These are phyloP conservation scores for Halcyon smyrnensis DNA, from an alignment of 2,797 vertebrate species.

Conservation along the genomic window DNA sequence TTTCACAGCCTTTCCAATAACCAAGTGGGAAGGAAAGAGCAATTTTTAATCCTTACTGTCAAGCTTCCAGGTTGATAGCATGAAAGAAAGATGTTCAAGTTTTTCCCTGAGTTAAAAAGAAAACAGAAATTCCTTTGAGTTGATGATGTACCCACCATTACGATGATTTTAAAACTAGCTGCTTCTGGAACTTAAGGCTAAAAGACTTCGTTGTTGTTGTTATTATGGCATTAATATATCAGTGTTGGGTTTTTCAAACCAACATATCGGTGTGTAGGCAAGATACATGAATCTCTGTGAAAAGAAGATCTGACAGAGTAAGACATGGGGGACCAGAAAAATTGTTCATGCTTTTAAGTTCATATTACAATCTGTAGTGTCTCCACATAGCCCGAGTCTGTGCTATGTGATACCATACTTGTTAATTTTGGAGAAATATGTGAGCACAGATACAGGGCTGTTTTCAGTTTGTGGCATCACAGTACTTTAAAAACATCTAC, in stretches of 20 bases:
- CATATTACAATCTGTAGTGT: background rate
- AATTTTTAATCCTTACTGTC: slow-evolving; percentile 86
- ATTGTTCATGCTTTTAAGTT: background rate
- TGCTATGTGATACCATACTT: background rate
- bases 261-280: background rate
- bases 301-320: background rate
- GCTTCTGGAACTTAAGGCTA: slow-evolving; percentile 26
- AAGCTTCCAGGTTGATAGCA: slow-evolving; percentile 77
- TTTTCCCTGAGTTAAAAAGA: slow-evolving; percentile 71
- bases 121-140: slow-evolving; percentile 71
- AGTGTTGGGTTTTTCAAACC: slow-evolving; percentile 4
- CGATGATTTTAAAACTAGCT: slow-evolving; percentile 55
- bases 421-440: background rate
- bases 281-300: background rate
- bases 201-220: background rate
- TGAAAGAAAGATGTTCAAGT: slow-evolving; percentile 79
- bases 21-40: slow-evolving; percentile 78
- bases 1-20: slow-evolving; percentile 84
- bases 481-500: background rate
- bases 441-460: background rate
- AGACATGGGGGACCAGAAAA: background rate
- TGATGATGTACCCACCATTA: slow-evolving; percentile 32
- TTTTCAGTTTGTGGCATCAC: slow-evolving; percentile 14
- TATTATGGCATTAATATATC: slow-evolving; percentile 16
- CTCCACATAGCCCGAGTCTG: background rate